These are phyloP conservation scores for Stomatorhinus walkeri DNA, from an alignment of 2,797 vertebrate species.

Conservation along the genomic window DNA sequence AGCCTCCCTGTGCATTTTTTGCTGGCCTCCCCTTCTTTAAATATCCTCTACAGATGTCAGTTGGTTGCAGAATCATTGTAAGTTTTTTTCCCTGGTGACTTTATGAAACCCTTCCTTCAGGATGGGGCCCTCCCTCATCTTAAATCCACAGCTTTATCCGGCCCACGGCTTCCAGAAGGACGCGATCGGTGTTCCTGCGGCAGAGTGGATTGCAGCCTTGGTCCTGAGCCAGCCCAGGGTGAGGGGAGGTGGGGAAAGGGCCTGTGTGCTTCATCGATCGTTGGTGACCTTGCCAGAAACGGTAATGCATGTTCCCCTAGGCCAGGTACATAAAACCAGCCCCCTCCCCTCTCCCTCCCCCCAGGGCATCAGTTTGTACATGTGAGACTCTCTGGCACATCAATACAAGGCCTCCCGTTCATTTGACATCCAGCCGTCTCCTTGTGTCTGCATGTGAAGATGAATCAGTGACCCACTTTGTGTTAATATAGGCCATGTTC, in stretches of 20 bases:
- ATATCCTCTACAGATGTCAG: neutral
- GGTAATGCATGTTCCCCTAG: neutral
- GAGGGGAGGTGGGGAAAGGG: neutral
- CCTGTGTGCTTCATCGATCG: neutral
- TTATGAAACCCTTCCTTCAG: neutral
- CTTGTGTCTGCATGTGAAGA: neutral
- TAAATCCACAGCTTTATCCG: neutral
- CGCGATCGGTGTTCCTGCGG: neutral
- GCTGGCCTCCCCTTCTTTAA: neutral
- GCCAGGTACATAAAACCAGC: neutral
- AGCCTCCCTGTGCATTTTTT: neutral
- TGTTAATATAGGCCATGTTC: neutral
- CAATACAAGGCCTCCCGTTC: neutral
- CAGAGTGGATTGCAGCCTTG: neutral
- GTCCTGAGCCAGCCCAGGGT: neutral
- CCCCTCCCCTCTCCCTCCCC: neutral
- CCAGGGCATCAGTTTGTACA: neutral
- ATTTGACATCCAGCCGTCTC: neutral
- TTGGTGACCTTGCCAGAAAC: neutral
- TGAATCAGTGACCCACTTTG: neutral
- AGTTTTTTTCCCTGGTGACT: neutral
- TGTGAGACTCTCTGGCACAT: neutral
- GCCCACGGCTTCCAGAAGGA: neutral
- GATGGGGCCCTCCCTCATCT: neutral
- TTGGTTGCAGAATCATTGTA: neutral